Evolutionary conservation across 2,888 invertebrate genomes (phyloP).

Genomic region (Metopia argyrocephala): DNA sequence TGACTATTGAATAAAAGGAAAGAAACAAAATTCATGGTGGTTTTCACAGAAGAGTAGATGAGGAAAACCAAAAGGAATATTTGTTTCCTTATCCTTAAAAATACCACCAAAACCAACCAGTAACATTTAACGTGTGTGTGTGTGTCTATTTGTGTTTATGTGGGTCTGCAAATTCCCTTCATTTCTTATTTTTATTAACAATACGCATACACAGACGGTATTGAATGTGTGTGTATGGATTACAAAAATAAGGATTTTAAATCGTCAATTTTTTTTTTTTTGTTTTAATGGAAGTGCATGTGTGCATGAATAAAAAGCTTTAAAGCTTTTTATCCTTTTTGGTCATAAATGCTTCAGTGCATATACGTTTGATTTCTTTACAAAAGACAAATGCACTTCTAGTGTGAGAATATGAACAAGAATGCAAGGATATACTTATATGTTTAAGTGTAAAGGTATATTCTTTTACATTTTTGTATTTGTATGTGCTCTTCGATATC

Average conservation of each 20-base stretch:
- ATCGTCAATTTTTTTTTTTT: conserved; percentile 23
- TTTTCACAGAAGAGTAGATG: background rate
- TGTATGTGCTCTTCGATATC: background rate
- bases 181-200: conserved; percentile 62
- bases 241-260: conserved; percentile 24
- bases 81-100: conserved; percentile 57
- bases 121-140: background rate
- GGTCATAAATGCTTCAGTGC: conserved; percentile 58
- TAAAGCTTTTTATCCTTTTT: conserved; percentile 56
- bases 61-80: conserved; percentile 37
- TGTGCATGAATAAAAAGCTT: conserved; percentile 29
- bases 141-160: background rate
- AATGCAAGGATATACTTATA: background rate
- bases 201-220: conserved; percentile 18
- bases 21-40: conserved; percentile 29
- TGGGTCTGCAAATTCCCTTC: conserved; percentile 39
- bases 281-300: background rate
- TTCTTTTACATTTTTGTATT: background rate
- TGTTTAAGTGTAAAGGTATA: background rate
- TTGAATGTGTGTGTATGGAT: conserved; percentile 10
- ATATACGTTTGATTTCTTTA: conserved; percentile 37
- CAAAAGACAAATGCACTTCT: conserved; percentile 29
- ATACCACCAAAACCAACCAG: background rate
- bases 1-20: conserved; percentile 41
- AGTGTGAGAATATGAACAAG: background rate